Conservation (phyloP, 2,888 invertebrate genomes). For the Bellardia bayeri region DNA sequence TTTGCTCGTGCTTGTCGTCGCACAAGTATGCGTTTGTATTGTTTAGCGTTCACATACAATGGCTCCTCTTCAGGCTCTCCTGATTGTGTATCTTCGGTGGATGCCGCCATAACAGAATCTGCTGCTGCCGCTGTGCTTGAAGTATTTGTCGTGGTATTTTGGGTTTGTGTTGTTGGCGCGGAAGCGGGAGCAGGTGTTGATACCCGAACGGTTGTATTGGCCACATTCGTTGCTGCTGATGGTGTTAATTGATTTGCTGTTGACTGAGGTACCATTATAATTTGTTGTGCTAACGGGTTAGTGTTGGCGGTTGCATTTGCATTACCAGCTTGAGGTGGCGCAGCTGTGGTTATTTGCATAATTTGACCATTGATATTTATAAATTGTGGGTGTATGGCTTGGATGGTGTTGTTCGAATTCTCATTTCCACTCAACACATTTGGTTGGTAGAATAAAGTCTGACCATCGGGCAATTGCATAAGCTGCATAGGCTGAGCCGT, state of each 20-base stretch:
- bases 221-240: conserved; percentile 62
- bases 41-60: conserved; percentile 98
- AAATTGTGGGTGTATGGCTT: conserved; percentile 85
- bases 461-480: conserved; percentile 96
- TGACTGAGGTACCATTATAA: conserved; percentile 81
- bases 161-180: conserved; percentile 63
- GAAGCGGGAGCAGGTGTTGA: conserved; percentile 61
- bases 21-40: conserved; percentile 98
- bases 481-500: conserved; percentile 87
- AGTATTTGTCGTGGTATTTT: conserved; percentile 62
- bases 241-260: conserved; percentile 74
- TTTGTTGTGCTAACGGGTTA: conserved; percentile 77
- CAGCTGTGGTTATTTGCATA: conserved; percentile 82
- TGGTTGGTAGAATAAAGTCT: conserved; percentile 94
- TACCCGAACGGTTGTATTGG: conserved; percentile 69
- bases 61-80: conserved; percentile 93
- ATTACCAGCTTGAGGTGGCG: conserved; percentile 77
- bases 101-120: conserved; percentile 75
- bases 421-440: conserved; percentile 74
- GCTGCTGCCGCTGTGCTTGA: conserved; percentile 74
- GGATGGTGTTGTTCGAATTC: conserved; percentile 58
- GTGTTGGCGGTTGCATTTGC: conserved; percentile 72
- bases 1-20: conserved; percentile 97
- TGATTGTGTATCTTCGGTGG: conserved; percentile 78
- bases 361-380: conserved; percentile 85